Conservation (phyloP, 1,140 invertebrate genomes). For the Scaptomyza graminum region DNA sequence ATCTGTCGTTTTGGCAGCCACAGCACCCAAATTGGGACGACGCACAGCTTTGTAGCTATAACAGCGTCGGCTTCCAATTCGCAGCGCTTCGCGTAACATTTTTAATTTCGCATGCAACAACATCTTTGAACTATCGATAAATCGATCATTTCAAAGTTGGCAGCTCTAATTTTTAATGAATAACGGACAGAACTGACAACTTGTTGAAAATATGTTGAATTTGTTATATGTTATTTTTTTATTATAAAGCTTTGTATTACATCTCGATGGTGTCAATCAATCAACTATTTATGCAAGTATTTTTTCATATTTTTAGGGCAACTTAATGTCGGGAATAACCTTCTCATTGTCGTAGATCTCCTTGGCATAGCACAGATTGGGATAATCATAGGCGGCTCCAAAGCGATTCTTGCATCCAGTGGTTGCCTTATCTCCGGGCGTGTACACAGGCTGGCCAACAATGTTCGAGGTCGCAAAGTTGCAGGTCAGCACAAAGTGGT, state of each 20-base stretch:
- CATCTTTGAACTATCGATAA: background rate
- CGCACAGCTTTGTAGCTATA: slow-evolving; percentile 65
- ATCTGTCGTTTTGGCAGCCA: slow-evolving; percentile 2
- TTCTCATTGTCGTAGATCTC: slow-evolving; percentile 74
- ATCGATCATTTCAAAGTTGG: background rate
- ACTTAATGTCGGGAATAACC: slow-evolving; percentile 32
- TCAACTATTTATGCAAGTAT: background rate
- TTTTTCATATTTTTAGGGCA: slow-evolving; percentile 14
- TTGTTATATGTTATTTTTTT: background rate
- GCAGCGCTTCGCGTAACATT: slow-evolving; percentile 63
- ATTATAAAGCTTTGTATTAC: slow-evolving; percentile 21
- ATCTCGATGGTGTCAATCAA: background rate
- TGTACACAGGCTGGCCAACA: slow-evolving; percentile 47
- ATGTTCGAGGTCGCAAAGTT: slow-evolving; percentile 51
- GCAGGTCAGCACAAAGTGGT: slow-evolving; percentile 49
- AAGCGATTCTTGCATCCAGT: slow-evolving; percentile 45
- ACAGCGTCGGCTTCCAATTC: slow-evolving; percentile 45
- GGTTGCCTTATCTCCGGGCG: slow-evolving; percentile 42
- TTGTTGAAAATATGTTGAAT: slow-evolving; percentile 25
- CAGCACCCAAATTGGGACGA: slow-evolving; percentile 41
- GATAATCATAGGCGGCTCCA: slow-evolving; percentile 49
- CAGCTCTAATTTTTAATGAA: background rate
- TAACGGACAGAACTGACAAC: slow-evolving; percentile 32
- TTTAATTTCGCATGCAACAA: slow-evolving; percentile 9
- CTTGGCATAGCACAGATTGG: slow-evolving; percentile 62